Base-by-base conservation (phyloP, 1,140 invertebrate species). In the Zaprionus kolodkinae region DNA sequence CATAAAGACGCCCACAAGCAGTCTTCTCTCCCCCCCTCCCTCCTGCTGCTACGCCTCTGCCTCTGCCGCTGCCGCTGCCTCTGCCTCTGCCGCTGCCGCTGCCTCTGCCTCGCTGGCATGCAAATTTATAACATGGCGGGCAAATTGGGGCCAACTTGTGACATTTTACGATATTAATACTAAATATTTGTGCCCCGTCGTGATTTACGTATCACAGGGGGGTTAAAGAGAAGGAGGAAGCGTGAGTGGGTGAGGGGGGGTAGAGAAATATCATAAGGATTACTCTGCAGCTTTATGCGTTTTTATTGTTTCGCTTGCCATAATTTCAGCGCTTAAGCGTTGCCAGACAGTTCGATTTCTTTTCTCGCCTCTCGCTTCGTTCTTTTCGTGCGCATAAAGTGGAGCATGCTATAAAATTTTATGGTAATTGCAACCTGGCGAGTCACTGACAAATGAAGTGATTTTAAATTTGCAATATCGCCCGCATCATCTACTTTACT, bases 81-180 rank as follows among this genome's bases (percentile, higher is more conserved):
- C 15, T 15, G 55, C n/a, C 7, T 17, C 30, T 9, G 6, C 21
- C 33, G 21, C 36, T 33, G 13, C 33, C 25, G 3, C 15, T 15
- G 55, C n/a, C 7, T 17, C 9, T n/a, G 38, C 52, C 48, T 38
- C 61, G 57, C 48, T 61, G 55, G 30, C 52, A 69, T 70, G 45
- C 66, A 88, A 76, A 89, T 89, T 88, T 88, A 88, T 84, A 89
- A 85, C 68, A 73, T 75, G 63, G 40, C 57, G 66, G 81, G 85
- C 85, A 89, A 89, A 89, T 89, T 89, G 85, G 86, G 85, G 85
- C 85, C 85, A 89, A 89, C 85, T 84, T 89, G 85, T 81, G 85
- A 89, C 85, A 89, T 89, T 89, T 89, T 89, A 89, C 87, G 85
- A 81, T 89, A 89, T 89, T 89, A 89, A 90, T 82, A 89, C 85